Evolutionary conservation across 2,113 vertebrate species (phyloP).

Genomic region (Urocolius indicus): DNA sequence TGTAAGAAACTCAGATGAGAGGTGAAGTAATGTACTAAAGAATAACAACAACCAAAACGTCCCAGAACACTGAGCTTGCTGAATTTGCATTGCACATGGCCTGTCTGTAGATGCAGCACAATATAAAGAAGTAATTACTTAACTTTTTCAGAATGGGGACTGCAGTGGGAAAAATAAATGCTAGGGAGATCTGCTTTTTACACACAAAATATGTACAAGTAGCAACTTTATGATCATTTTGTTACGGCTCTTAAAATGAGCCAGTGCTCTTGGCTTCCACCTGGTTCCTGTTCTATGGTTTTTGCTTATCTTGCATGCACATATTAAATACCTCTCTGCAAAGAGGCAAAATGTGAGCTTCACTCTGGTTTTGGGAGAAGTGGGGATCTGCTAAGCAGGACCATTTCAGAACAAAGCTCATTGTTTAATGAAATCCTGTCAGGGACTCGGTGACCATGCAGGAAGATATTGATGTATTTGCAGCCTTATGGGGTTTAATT

Average conservation of each 20-base stretch:
- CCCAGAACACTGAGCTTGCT: background rate
- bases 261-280: background rate
- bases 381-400: background rate
- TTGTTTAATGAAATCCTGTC: background rate
- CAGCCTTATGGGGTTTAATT: background rate
- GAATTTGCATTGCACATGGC: background rate
- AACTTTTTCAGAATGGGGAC: background rate
- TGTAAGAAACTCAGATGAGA: background rate
- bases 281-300: background rate
- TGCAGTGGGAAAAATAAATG: conserved; percentile 40
- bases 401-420: background rate
- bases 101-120: background rate
- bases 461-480: background rate
- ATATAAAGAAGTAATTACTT: conserved; percentile 21
- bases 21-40: background rate
- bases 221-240: conserved; percentile 55
- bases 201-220: conserved; percentile 8
- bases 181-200: conserved; percentile 26
- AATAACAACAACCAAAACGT: background rate
- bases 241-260: conserved; percentile 43
- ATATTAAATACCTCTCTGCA: background rate
- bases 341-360: background rate
- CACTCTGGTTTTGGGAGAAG: background rate
- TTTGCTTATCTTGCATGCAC: background rate
- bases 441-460: background rate